Base-by-base conservation (phyloP, 2,888 invertebrate species). In the Oxytorus armatus region DNA sequence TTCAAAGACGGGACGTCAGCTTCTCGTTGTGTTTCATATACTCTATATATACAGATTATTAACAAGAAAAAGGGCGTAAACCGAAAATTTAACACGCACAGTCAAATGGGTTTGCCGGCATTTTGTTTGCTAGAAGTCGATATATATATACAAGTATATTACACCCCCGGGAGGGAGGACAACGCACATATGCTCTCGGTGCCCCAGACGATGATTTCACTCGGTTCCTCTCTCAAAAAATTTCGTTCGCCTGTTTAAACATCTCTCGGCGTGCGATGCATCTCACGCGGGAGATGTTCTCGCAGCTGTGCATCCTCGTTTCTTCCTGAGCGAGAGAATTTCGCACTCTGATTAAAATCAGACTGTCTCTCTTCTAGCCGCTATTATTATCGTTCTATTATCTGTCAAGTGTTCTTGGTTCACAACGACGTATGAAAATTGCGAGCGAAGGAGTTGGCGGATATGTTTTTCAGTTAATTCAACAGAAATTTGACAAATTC, bases 131-230 rank as follows among this genome's bases (percentile, higher is more conserved):
- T 11, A 44, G 16, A 7, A 25, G 3, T 33, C 8, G 53, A 51
- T n/a, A n/a, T n/a, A 33, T 57, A 16, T 16, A 39, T 23, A 11
- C 21, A 36, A 39, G n/a, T n/a, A n/a, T n/a, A n/a, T n/a, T 14
- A 36, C 36, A 16, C 16, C 36, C 18, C 16, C n/a, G 33, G 14
- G 29, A 44, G 16, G 47, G 63, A 44, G 42, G 14, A 44, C 7
- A 25, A 21, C 39, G 55, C 69, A 47, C 83, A 86, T 83, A 84
- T 84, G 86, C 83, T 87, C 85, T 82, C 85, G 83, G 83, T 81
- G 16, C 81, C 79, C 82, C 86, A 86, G 85, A 86, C 87, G 86
- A 87, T 87, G 85, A 86, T 85, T 87, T 85, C 85, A 83, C 86
- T 84, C 82, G 82, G 68, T 59, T 66, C 68, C 57, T 73, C 29